A percentile compares a stretch with the other conserved stretches of the same genome.
These are phyloP conservation scores for Holacanthella duospinosa DNA, from an alignment of 2,888 invertebrate genomes.

Conservation along the genomic window DNA sequence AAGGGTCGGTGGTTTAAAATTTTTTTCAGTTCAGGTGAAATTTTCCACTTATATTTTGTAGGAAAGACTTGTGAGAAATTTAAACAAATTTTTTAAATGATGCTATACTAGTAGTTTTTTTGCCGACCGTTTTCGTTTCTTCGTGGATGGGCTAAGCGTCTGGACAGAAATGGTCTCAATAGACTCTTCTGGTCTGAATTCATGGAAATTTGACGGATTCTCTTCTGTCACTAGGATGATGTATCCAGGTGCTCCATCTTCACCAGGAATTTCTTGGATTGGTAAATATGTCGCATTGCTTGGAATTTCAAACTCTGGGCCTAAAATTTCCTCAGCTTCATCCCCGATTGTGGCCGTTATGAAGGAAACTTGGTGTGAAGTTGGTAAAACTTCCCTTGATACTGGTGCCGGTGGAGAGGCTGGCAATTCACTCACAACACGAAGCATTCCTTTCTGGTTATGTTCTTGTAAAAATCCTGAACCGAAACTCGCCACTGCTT, in stretches of 20 bases:
- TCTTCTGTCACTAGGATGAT: not conserved
- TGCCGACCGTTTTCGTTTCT: no score
- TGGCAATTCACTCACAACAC: not conserved
- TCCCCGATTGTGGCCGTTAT: not conserved
- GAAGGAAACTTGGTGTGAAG: not conserved
- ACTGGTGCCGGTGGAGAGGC: not conserved
- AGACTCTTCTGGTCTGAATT: no score
- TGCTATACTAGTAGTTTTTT: no score
- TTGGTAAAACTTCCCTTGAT: not conserved
- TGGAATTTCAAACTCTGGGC: not conserved
- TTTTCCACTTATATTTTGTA: no score
- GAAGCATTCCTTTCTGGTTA: not conserved
- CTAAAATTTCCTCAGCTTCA: not conserved
- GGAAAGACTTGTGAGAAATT: no score
- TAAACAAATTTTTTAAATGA: no score
- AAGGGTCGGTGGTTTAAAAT: no score
- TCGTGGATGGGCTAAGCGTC: no score
- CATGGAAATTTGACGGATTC: no score
- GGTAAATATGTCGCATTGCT: not conserved
- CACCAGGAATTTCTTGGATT: not conserved
- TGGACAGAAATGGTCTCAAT: no score
- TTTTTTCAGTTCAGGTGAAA: no score
- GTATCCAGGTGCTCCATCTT: not conserved
- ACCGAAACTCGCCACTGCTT: not conserved
- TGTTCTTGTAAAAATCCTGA: no score